phyloP scores from a whole-genome alignment of 1,140 invertebrate genomes.

The Musca domestica region DNA sequence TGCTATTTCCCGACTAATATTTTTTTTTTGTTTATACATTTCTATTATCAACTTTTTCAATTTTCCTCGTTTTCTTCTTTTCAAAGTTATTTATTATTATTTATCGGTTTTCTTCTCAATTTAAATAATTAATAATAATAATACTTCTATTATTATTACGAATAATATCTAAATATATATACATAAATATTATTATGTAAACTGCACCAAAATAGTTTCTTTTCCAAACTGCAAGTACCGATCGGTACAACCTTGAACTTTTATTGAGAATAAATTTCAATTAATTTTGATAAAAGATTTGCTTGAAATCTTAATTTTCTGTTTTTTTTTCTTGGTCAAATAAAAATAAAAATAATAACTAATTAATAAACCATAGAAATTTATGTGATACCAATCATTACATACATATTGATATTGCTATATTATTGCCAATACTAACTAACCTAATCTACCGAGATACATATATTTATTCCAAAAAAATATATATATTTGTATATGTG shows the following conservation, averaged over 20 bases:
- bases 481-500: too few relatives aligned
- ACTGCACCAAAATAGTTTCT: conserved; percentile 46
- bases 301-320: background rate
- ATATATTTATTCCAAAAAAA: conserved; percentile 37
- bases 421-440: conserved; percentile 12
- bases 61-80: background rate
- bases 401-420: background rate
- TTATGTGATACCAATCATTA: conserved; percentile 35
- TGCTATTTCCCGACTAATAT: too few relatives aligned
- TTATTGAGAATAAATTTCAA: background rate
- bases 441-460: conserved; percentile 48
- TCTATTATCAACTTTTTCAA: background rate
- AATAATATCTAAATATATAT: background rate
- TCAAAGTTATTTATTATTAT: background rate
- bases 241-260: conserved; percentile 30
- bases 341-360: background rate
- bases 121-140: background rate
- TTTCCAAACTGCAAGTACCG: conserved; percentile 42
- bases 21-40: background rate
- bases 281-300: background rate
- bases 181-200: conserved; percentile 31
- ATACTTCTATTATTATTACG: background rate
- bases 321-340: background rate
- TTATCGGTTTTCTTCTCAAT: background rate
- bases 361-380: conserved; percentile 19